phyloP scores from a whole-genome alignment of 2,797 vertebrate genomes.

The Xenopus petersii region DNA sequence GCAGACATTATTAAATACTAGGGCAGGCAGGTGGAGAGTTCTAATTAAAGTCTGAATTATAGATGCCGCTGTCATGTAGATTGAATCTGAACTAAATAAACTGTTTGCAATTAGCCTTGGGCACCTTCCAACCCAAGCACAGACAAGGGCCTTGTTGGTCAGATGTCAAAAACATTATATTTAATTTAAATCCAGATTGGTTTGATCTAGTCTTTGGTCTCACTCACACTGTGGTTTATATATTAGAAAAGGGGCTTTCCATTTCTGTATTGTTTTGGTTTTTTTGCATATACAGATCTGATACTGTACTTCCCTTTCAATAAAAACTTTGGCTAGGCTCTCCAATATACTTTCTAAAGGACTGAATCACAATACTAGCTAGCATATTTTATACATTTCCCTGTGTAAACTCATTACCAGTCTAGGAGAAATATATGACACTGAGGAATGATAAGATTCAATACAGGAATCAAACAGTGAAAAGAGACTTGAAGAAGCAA shows the following conservation, averaged over 20 bases:
- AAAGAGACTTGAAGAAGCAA: no score
- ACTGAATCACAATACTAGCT: not conserved
- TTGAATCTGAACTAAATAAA: conserved; percentile 64
- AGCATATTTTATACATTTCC: not conserved
- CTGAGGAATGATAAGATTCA: no score
- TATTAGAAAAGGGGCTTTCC: no score
- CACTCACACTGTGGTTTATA: not conserved
- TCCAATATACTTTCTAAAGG: no score
- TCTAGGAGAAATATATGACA: no score
- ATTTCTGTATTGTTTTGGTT: no score
- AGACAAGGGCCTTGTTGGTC: conserved; percentile 52
- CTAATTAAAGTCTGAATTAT: conserved; percentile 65
- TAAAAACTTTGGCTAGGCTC: no score
- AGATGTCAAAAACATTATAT: conserved; percentile 25
- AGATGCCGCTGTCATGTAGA: conserved; percentile 58
- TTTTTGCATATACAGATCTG: no score
- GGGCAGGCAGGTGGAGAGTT: conserved; percentile 64
- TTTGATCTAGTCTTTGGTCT: not conserved
- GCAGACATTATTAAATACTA: conserved; percentile 58
- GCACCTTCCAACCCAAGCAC: conserved; percentile 59
- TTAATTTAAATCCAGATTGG: conserved; percentile 1
- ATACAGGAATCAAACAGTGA: no score
- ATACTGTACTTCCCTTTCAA: no score
- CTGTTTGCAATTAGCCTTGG: conserved; percentile 64
- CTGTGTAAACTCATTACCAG: no score